These are phyloP conservation scores for Esperia sulphurella DNA, from an alignment of 2,888 invertebrate species.

Conservation along the genomic window DNA sequence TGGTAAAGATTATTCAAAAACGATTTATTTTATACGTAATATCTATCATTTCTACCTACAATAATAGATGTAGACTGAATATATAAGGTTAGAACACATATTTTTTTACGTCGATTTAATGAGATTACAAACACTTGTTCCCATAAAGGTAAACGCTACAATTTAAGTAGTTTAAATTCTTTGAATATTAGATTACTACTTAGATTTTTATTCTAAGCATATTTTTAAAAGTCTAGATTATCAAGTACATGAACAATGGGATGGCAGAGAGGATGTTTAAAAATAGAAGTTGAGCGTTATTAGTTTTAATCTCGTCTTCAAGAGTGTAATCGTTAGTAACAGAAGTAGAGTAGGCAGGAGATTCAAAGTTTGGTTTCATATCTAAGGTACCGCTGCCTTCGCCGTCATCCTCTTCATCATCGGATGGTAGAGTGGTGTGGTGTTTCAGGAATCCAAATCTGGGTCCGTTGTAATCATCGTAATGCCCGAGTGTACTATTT, in stretches of 20 bases:
- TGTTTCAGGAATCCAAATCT: not conserved
- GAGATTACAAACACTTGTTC: slow-evolving; percentile 5
- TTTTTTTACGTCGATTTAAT: not conserved
- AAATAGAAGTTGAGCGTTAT: not conserved
- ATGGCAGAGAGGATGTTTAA: not conserved
- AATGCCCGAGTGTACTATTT: not conserved
- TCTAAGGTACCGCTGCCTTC: slow-evolving; percentile 1
- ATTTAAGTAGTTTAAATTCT: not conserved
- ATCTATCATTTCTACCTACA: slow-evolving; percentile 2
- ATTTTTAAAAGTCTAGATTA: not conserved
- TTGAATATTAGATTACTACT: not conserved
- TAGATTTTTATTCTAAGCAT: no score
- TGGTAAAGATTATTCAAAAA: slow-evolving; percentile 6
- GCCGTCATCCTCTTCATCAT: not conserved
- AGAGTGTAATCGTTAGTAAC: not conserved
- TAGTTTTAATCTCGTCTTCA: not conserved
- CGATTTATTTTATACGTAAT: not conserved
- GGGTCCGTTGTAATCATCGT: not conserved
- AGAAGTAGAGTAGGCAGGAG: not conserved
- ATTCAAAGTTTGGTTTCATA: not conserved
- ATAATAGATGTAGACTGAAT: slow-evolving; percentile 1
- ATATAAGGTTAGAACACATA: slow-evolving; percentile 4
- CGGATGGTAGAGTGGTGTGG: not conserved
- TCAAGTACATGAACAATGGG: not conserved
- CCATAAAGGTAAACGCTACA: slow-evolving; percentile 4